Conservation (phyloP, 2,113 vertebrate genomes). For the Glaucomys volans region DNA sequence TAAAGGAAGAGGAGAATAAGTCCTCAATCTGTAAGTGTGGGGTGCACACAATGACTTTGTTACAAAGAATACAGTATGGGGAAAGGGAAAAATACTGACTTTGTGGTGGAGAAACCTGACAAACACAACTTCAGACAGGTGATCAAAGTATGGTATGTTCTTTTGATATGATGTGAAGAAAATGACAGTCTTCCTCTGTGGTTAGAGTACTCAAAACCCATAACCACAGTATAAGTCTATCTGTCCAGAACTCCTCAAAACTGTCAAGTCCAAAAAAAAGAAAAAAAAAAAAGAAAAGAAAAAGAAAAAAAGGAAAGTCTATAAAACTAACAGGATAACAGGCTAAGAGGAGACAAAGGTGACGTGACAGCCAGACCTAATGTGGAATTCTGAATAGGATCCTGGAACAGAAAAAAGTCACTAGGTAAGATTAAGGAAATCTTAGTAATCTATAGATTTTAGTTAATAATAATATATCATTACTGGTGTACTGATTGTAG, state of each 20-base stretch:
- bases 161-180: background rate
- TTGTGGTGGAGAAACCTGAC: background rate
- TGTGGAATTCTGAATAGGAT: background rate
- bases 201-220: background rate
- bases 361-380: background rate
- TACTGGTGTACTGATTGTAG: background rate
- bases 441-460: background rate
- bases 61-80: background rate
- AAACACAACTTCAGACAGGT: background rate
- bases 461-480: background rate
- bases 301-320: background rate
- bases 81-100: background rate
- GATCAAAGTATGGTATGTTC: background rate
- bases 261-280: background rate
- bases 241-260: background rate
- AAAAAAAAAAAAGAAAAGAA: constrained; percentile 37
- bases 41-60: background rate
- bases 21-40: background rate
- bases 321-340: background rate
- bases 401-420: background rate
- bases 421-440: background rate
- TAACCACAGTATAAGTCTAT: background rate
- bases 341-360: background rate
- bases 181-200: background rate
- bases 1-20: background rate